Evolutionary conservation across 2,797 vertebrate species (phyloP).

Genomic region (Odontamblyopus rebecca): DNA sequence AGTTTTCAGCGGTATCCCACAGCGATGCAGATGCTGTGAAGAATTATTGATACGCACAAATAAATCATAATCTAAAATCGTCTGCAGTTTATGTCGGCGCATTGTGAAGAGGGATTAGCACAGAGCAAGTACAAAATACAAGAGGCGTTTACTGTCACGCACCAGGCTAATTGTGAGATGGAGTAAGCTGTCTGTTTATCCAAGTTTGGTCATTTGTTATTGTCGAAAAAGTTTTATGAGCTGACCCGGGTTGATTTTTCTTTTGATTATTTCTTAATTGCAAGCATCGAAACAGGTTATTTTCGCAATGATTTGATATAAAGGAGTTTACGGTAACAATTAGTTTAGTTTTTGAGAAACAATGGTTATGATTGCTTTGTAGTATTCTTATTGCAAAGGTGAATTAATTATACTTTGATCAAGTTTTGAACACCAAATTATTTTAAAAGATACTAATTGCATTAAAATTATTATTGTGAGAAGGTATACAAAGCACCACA

Average conservation of each 20-base stretch:
- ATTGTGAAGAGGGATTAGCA: constrained; percentile 28
- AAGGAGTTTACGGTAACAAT: neutral
- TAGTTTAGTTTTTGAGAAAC: neutral
- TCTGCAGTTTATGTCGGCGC: constrained; percentile 19
- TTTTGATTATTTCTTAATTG: neutral
- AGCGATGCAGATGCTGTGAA: constrained; percentile 21
- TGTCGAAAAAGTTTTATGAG: neutral
- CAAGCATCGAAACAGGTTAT: neutral
- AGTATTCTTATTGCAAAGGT: neutral
- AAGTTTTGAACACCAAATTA: neutral
- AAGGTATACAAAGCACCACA: neutral
- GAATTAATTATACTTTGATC: neutral
- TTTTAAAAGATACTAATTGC: neutral
- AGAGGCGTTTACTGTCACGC: neutral
- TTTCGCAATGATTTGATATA: constrained; percentile 1
- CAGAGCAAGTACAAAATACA: neutral
- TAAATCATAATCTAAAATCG: constrained; percentile 16
- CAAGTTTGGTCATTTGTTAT: neutral
- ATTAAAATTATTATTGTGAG: neutral
- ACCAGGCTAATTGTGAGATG: neutral
- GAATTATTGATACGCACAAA: constrained; percentile 29
- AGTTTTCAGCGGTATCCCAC: neutral
- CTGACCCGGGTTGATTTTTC: neutral
- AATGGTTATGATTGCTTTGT: neutral
- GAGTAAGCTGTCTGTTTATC: constrained; percentile 2